These are phyloP conservation scores for Diceros bicornis DNA, from an alignment of 2,797 vertebrate genomes.

Conservation along the genomic window DNA sequence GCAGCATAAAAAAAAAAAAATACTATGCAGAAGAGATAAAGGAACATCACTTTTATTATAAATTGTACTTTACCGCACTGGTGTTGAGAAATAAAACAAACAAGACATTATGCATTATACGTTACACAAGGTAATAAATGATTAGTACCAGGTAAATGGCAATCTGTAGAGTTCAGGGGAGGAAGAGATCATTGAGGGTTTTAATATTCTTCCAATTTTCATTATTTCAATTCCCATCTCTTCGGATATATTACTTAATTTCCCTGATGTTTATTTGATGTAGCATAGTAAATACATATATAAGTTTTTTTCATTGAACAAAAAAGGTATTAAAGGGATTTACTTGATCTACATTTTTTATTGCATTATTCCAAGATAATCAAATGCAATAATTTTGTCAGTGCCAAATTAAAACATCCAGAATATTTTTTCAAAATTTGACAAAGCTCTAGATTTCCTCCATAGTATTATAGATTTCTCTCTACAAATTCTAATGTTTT, in stretches of 20 bases:
- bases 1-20: neutral
- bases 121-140: neutral
- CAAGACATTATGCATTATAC: neutral
- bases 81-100: neutral
- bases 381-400: neutral
- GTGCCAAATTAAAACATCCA: slow-evolving; percentile 12
- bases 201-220: neutral
- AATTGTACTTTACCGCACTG: neutral
- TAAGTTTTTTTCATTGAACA: neutral
- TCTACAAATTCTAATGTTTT: neutral
- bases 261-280: neutral
- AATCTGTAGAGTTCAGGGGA: neutral
- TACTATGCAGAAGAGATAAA: neutral
- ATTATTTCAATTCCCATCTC: neutral
- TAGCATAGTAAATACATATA: neutral
- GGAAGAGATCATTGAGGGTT: neutral
- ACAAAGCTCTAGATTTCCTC: neutral
- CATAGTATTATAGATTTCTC: neutral
- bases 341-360: neutral
- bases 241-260: neutral
- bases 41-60: neutral
- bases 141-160: neutral
- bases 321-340: neutral
- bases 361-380: neutral
- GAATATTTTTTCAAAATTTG: neutral